A percentile compares a stretch with the other conserved stretches of the same genome.
phyloP scores from a whole-genome alignment of 2,113 vertebrate genomes.

The Lepidothrix coronata region DNA sequence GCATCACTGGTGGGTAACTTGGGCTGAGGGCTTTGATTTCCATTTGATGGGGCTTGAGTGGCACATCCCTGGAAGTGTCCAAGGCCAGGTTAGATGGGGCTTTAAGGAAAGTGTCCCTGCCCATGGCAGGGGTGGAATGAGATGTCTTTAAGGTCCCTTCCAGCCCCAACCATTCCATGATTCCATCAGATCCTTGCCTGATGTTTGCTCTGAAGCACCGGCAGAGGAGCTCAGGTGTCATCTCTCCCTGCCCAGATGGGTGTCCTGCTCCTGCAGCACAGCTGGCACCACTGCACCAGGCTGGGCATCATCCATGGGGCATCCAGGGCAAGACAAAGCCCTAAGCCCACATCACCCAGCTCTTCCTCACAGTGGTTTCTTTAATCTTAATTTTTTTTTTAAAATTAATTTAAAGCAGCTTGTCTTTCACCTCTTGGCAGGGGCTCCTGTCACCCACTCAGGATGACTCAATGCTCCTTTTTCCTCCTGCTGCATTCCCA shows the following conservation, averaged over 20 bases:
- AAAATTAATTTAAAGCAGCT: background rate
- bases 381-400: background rate
- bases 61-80: background rate
- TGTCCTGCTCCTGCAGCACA: background rate
- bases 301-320: background rate
- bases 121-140: background rate
- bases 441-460: background rate
- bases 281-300: background rate
- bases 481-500: background rate
- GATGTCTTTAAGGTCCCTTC: background rate
- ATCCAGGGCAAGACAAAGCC: background rate
- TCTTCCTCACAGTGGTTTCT: background rate
- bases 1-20: background rate
- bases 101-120: background rate
- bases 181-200: background rate
- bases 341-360: background rate
- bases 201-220: background rate
- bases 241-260: background rate
- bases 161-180: background rate
- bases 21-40: background rate
- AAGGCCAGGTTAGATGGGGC: background rate
- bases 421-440: background rate
- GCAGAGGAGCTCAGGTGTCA: background rate
- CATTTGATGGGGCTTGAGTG: background rate
- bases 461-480: background rate